These are phyloP conservation scores for Dromius quadrimaculatus DNA, from an alignment of 2,888 invertebrate genomes.

Conservation along the genomic window DNA sequence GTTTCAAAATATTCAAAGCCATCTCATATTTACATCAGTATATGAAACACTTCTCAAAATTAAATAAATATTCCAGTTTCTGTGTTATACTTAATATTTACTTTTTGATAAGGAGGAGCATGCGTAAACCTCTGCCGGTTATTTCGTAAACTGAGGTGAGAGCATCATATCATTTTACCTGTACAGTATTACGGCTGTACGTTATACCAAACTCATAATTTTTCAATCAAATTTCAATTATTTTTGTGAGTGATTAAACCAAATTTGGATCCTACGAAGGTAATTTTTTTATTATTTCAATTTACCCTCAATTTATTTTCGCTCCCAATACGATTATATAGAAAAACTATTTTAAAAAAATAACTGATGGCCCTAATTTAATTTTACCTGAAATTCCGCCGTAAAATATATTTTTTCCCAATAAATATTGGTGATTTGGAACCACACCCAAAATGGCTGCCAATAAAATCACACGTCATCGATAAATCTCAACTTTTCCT, in stretches of 20 bases:
- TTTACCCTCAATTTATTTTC: too few relatives aligned
- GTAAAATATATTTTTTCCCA: too few relatives aligned
- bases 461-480: conserved; percentile 4
- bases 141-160: neutral
- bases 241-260: too few relatives aligned
- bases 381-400: too few relatives aligned
- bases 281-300: too few relatives aligned
- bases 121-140: neutral
- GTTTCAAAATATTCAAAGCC: too few relatives aligned
- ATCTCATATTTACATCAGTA: neutral
- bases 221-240: too few relatives aligned
- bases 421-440: neutral
- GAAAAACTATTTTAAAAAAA: too few relatives aligned
- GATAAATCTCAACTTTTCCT: neutral
- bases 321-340: too few relatives aligned
- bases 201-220: too few relatives aligned
- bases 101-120: neutral
- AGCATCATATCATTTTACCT: neutral
- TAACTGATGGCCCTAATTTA: too few relatives aligned
- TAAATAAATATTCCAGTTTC: conserved; percentile 13
- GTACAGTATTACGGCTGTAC: neutral
- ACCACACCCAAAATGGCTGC: conserved; percentile 2
- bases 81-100: neutral
- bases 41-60: conserved; percentile 1
- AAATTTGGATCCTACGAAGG: too few relatives aligned